Evolutionary conservation across 2,888 invertebrate species (phyloP), one percentile per base, ranked within the genome.

Genomic region (Cotesia congregata): DNA sequence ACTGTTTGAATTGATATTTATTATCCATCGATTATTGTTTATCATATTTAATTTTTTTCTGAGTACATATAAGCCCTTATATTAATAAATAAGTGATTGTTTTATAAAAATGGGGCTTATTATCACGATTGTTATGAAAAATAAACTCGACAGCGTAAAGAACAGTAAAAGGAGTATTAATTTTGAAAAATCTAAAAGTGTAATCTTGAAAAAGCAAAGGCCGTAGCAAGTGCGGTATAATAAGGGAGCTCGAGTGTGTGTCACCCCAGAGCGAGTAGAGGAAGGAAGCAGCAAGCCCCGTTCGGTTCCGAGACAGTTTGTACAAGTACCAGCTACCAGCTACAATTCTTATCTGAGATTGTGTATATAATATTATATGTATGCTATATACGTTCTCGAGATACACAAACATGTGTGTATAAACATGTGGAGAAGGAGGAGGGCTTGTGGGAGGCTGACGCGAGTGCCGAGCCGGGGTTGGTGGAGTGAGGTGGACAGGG

Each of bases 401-500:
- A 70, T 50, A 50, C 50, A 50, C 7, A 12, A 50, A 12, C 50
- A 50, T 50, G 50, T 50, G 50, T 50, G 50, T 50, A 50, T 50
- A 50, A 50, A 50, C 50, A 72, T 70, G 67, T 74, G 64, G 17
- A 60, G 62, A 61, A 61, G 61, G n/a, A 12, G 59, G 40, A 60
- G 20, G 65, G 70, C 71, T 72, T 50, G 76, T 39, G 38, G 64
- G 64, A 69, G 74, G 73, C 38, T 38, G 73, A 59, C 59, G 61
- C 60, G 38, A 65, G 70, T 6, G 72, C 60, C 38, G 67, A 67
- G 84, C 30, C 64, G 75, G 38, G 30, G 62, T 65, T 69, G 73
- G 73, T 62, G 39, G 72, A 30, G 64, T 40, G 67, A 17, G 65
- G 74, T 6, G 72, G 65, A 15, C 61, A 68, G 84, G 83, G 82